Evolutionary conservation across 1,140 invertebrate species (phyloP).

Genomic region (Scaptomyza graminum): DNA sequence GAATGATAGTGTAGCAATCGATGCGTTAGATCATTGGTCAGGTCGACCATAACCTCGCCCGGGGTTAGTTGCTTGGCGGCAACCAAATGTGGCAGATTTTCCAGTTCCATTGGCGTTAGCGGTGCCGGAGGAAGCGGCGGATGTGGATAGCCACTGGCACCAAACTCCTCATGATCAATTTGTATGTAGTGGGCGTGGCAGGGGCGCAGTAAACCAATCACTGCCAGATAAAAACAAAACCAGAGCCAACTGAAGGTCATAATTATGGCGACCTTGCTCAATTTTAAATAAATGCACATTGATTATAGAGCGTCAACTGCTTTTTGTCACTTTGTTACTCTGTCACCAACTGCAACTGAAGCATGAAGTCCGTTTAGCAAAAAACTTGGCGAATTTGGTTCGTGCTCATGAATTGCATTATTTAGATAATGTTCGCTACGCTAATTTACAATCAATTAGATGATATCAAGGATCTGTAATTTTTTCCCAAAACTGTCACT

Average conservation of each 20-base stretch:
- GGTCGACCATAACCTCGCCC: slow-evolving; percentile 90
- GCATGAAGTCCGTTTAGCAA: slow-evolving; percentile 52
- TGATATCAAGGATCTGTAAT: slow-evolving; percentile 65
- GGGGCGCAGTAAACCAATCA: neutral
- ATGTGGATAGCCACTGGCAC: slow-evolving; percentile 66
- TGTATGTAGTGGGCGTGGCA: slow-evolving; percentile 70
- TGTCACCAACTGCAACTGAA: slow-evolving; percentile 32
- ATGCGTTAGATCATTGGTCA: slow-evolving; percentile 90
- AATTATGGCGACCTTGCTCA: slow-evolving; percentile 53
- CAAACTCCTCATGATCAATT: slow-evolving; percentile 79
- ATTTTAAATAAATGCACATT: slow-evolving; percentile 65
- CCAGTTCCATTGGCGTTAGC: slow-evolving; percentile 51
- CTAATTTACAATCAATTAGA: slow-evolving; percentile 61
- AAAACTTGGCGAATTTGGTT: slow-evolving; percentile 53
- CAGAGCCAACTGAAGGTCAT: slow-evolving; percentile 32
- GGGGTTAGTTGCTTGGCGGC: slow-evolving; percentile 84
- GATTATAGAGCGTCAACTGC: slow-evolving; percentile 60
- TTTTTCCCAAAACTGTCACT: slow-evolving; percentile 57
- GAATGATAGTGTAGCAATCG: slow-evolving; percentile 88
- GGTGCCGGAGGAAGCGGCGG: slow-evolving; percentile 59
- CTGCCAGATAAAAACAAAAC: neutral
- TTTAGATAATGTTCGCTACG: slow-evolving; percentile 51
- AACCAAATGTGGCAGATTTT: slow-evolving; percentile 61
- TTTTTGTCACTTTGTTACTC: slow-evolving; percentile 14
- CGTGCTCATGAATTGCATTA: slow-evolving; percentile 69